Conservation (phyloP, 2,797 vertebrate species). For the Paedocypris micromegethes region DNA sequence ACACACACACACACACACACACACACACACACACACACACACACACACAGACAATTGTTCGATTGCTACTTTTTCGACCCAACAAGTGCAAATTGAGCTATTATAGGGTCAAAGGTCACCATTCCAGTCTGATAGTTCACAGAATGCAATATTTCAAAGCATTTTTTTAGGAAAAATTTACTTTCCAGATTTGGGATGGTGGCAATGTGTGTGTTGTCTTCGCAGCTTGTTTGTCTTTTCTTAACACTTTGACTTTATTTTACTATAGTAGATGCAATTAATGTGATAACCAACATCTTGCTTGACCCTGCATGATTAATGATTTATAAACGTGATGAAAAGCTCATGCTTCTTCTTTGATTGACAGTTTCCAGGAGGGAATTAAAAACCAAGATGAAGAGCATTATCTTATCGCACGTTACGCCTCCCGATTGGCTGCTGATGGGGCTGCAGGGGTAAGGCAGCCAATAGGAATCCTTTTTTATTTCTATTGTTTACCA, state of each 20-base stretch:
- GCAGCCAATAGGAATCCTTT: slow-evolving; percentile 42
- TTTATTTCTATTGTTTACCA: not conserved
- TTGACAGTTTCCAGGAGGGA: slow-evolving; percentile 82
- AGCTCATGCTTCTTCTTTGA: slow-evolving; percentile 49
- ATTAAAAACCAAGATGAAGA: slow-evolving; percentile 93
- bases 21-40: too few species aligned
- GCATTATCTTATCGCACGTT: slow-evolving; percentile 95
- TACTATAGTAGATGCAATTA: too few species aligned
- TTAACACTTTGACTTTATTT: too few species aligned
- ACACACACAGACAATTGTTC: too few species aligned
- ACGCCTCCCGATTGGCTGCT: slow-evolving; percentile 93
- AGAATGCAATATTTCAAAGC: not conserved
- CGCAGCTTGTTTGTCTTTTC: slow-evolving; percentile 6
- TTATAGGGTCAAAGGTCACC: slow-evolving; percentile 13
- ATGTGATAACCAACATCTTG: too few species aligned
- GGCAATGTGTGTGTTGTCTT: slow-evolving; percentile 7
- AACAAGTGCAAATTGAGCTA: too few species aligned
- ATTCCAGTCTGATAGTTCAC: slow-evolving; percentile 14
- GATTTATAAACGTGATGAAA: too few species aligned
- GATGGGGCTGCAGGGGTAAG: slow-evolving; percentile 87
- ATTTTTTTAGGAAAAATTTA: not conserved
- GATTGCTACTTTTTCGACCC: too few species aligned
- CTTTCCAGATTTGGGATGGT: slow-evolving; percentile 37
- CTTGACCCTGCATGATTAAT: too few species aligned
- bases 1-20: too few species aligned